A percentile compares a stretch with the other conserved stretches of the same genome.
Evolutionary conservation across 2,113 vertebrate genomes (phyloP).

Genomic region (Eublepharis macularius): DNA sequence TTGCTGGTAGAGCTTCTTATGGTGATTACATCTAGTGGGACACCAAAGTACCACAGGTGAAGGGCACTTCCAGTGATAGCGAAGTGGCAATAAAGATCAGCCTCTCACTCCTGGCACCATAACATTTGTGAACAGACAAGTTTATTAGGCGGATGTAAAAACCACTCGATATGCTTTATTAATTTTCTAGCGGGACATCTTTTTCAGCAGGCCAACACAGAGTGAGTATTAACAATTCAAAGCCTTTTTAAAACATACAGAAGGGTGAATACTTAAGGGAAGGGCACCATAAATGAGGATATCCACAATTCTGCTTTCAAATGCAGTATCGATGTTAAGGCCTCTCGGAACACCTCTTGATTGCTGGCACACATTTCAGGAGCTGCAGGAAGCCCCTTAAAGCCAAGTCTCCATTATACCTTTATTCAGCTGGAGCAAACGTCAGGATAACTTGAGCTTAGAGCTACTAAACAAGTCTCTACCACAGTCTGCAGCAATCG

Average conservation of each 20-base stretch:
- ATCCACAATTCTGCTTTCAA: not conserved
- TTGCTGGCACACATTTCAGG: not conserved
- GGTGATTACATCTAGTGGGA: constrained; percentile 3
- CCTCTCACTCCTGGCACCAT: not conserved
- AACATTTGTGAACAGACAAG: not conserved
- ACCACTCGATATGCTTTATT: not conserved
- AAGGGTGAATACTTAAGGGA: not conserved
- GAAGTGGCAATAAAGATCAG: not conserved
- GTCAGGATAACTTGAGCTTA: not conserved
- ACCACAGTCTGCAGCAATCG: not conserved
- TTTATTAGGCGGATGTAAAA: not conserved
- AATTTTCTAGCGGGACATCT: not conserved
- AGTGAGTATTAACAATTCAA: not conserved
- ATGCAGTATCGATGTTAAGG: constrained; percentile 21
- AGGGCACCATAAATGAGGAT: not conserved
- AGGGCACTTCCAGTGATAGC: not conserved
- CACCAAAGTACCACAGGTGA: not conserved
- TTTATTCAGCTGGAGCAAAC: constrained; percentile 20
- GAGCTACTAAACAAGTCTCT: not conserved
- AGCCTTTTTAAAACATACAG: not conserved
- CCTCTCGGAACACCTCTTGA: constrained; percentile 7
- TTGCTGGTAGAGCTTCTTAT: not conserved
- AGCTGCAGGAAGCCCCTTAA: constrained; percentile 5
- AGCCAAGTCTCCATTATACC: constrained; percentile 13
- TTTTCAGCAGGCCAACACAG: not conserved